A percentile compares a stretch with the other conserved stretches of the same genome.
These are phyloP conservation scores for Paramormyrops hopkinsi DNA, from an alignment of 2,797 vertebrate species.

Conservation along the genomic window DNA sequence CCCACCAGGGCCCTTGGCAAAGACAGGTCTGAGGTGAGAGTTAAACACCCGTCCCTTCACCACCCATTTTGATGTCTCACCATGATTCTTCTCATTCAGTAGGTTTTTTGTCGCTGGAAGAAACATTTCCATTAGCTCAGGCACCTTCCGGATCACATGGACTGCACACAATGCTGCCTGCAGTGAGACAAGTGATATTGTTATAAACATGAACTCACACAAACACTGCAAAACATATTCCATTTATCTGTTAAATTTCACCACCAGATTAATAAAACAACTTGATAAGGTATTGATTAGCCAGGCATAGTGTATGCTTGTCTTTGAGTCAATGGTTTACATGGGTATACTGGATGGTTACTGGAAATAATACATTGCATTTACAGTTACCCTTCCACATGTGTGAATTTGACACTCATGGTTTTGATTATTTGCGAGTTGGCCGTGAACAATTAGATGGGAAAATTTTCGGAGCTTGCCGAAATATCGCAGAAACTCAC, in stretches of 20 bases:
- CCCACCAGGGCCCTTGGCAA: neutral
- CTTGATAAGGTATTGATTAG: neutral
- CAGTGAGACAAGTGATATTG: neutral
- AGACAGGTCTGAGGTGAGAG: neutral
- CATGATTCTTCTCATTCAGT: constrained; percentile 98
- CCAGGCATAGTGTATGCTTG: neutral
- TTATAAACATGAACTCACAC: neutral
- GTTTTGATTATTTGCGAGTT: neutral
- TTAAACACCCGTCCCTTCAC: neutral
- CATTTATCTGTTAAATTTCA: neutral
- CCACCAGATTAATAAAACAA: neutral
- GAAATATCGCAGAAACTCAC: neutral
- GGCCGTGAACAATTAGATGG: neutral
- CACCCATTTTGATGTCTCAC: constrained; percentile 55
- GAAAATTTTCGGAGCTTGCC: neutral
- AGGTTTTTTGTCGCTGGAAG: constrained; percentile 99
- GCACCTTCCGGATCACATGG: constrained; percentile 98
- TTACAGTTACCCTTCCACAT: neutral
- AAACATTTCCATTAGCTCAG: constrained; percentile 99
- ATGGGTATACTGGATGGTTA: neutral
- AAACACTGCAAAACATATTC: neutral
- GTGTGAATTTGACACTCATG: neutral
- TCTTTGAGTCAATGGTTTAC: neutral
- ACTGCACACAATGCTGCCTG: constrained; percentile 97
- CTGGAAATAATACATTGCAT: neutral